phyloP scores from a whole-genome alignment of 2,888 invertebrate genomes.

The Abrostola triplasia region DNA sequence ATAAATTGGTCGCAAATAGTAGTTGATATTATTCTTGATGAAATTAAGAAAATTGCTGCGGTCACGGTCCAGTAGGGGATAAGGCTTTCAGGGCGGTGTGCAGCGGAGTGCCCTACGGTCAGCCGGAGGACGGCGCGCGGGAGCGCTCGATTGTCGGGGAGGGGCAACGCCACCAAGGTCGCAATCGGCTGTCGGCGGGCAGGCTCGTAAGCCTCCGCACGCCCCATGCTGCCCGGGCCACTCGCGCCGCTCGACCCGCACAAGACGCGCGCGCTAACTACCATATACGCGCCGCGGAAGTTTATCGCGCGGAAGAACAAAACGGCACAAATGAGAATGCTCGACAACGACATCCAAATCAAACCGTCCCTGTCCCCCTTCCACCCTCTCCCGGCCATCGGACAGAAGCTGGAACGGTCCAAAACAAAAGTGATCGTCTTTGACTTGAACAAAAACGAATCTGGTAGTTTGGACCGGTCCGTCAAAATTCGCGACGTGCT shows the following conservation, averaged over 20 bases:
- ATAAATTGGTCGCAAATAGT: slow-evolving; percentile 7
- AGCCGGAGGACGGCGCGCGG: slow-evolving; percentile 39
- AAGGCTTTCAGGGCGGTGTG: slow-evolving; percentile 28
- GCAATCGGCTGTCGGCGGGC: slow-evolving; percentile 74
- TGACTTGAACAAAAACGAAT: slow-evolving; percentile 71
- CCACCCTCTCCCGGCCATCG: slow-evolving; percentile 84
- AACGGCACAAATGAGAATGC: slow-evolving; percentile 82
- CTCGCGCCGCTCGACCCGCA: slow-evolving; percentile 80
- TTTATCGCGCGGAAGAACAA: slow-evolving; percentile 75
- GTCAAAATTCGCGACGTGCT: slow-evolving; percentile 76
- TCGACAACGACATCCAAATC: slow-evolving; percentile 76
- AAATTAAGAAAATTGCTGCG: slow-evolving; percentile 4
- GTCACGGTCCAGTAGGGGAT: slow-evolving; percentile 1
- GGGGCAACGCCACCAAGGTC: slow-evolving; percentile 73
- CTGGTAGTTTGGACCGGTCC: slow-evolving; percentile 53
- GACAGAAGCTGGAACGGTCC: slow-evolving; percentile 73
- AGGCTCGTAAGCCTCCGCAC: slow-evolving; percentile 73
- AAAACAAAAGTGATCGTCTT: slow-evolving; percentile 82
- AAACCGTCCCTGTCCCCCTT: slow-evolving; percentile 81
- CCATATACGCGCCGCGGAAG: slow-evolving; percentile 84
- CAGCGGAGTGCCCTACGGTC: slow-evolving; percentile 43
- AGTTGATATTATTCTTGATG: not conserved
- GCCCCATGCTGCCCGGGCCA: slow-evolving; percentile 80
- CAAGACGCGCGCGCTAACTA: slow-evolving; percentile 82
- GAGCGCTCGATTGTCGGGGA: slow-evolving; percentile 60